These are phyloP conservation scores for Trisateles emortualis DNA, from an alignment of 2,888 invertebrate species.

Conservation along the genomic window DNA sequence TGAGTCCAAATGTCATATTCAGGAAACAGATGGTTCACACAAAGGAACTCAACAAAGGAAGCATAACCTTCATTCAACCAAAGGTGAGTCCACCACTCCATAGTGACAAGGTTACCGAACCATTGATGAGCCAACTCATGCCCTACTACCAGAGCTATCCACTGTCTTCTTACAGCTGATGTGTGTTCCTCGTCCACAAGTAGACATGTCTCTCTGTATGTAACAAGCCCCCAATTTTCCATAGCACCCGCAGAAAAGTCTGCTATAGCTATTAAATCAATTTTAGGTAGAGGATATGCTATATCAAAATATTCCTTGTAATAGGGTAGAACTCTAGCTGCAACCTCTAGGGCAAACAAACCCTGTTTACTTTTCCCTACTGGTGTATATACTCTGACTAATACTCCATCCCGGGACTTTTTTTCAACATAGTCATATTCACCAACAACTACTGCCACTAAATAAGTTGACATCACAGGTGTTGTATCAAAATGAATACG, in stretches of 20 bases:
- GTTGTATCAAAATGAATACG: slow-evolving; percentile 92
- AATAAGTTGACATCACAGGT: slow-evolving; percentile 98
- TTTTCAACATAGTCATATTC: slow-evolving; percentile 98
- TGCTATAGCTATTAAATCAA: slow-evolving; percentile 98
- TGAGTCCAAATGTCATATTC: slow-evolving; percentile 99
- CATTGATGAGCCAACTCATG: slow-evolving; percentile 99
- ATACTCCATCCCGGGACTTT: slow-evolving; percentile 92
- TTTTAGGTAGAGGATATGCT: slow-evolving; percentile 97
- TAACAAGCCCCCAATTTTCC: slow-evolving; percentile 99
- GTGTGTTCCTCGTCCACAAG: slow-evolving; percentile 96
- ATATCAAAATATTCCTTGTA: slow-evolving; percentile 98
- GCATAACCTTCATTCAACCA: slow-evolving; percentile 99
- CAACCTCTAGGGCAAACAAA: slow-evolving; percentile 95
- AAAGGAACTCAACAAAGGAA: slow-evolving; percentile 97
- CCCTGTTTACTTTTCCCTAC: slow-evolving; percentile 97
- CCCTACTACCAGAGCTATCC: slow-evolving; percentile 95
- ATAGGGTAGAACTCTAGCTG: slow-evolving; percentile 96
- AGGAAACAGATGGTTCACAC: slow-evolving; percentile 96
- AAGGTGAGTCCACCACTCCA: slow-evolving; percentile 99
- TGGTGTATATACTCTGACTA: slow-evolving; percentile 94
- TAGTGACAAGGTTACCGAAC: slow-evolving; percentile 99
- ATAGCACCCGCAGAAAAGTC: slow-evolving; percentile 98
- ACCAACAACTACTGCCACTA: slow-evolving; percentile 97
- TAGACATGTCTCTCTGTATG: slow-evolving; percentile 96
- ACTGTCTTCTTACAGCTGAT: slow-evolving; percentile 93